Percentiles rank a stretch among this genome's conserved stretches.
Conservation (phyloP, 2,888 invertebrate species). For the Lepeophtheirus nordmannii region DNA sequence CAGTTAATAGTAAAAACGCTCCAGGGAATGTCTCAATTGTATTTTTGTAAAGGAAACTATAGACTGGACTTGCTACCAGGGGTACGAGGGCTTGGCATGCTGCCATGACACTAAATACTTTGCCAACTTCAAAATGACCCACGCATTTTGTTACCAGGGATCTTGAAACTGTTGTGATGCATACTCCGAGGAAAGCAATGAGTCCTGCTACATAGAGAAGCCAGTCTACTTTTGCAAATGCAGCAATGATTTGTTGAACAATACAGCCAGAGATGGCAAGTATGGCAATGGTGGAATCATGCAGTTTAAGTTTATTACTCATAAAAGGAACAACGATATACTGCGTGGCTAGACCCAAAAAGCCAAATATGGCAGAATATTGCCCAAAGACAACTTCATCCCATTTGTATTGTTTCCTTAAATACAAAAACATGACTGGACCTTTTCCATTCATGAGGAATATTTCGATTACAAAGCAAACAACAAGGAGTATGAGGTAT, state of each 20-base stretch:
- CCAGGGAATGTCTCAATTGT: constrained; percentile 18
- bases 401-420: constrained; percentile 1
- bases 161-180: constrained; percentile 9
- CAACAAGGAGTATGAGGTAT: constrained; percentile 11
- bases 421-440: constrained; percentile 8
- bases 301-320: not conserved
- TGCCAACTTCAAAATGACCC: constrained; percentile 22
- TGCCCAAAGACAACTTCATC: constrained; percentile 3
- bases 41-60: constrained; percentile 5
- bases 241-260: constrained; percentile 15
- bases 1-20: constrained; percentile 3
- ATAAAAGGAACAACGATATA: constrained; percentile 21
- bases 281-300: constrained; percentile 20
- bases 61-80: constrained; percentile 16
- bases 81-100: constrained; percentile 21
- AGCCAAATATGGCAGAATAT: constrained; percentile 21
- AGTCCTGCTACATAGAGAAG: constrained; percentile 15
- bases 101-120: constrained; percentile 22
- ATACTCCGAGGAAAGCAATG: constrained; percentile 17
- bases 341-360: constrained; percentile 20
- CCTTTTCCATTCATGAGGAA: constrained; percentile 25
- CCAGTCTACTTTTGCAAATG: constrained; percentile 17
- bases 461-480: constrained; percentile 14
- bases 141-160: constrained; percentile 24
- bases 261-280: constrained; percentile 5